Conservation (phyloP, 2,888 invertebrate species). For the Empis livida region DNA sequence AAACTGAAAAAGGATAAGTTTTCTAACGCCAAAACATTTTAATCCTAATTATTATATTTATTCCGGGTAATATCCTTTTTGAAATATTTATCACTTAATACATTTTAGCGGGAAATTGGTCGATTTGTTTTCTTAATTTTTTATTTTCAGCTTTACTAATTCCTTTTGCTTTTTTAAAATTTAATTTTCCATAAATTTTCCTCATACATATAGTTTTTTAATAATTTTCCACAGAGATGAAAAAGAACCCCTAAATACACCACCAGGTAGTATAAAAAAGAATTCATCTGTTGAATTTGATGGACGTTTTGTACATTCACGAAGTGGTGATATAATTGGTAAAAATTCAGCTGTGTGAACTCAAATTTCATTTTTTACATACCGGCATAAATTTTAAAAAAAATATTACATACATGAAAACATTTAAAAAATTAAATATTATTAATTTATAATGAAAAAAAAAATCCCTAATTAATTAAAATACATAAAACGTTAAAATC, state of each 20-base stretch:
- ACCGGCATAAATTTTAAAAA: background rate
- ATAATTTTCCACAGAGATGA: conserved; percentile 47
- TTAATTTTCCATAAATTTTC: conserved; percentile 6
- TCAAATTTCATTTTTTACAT: background rate
- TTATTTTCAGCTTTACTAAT: background rate
- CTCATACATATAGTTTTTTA: background rate
- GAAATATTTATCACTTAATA: too few relatives aligned
- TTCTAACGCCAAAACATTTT: too few relatives aligned
- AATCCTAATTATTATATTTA: too few relatives aligned
- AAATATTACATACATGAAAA: background rate
- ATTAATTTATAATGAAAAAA: too few relatives aligned
- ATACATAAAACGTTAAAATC: too few relatives aligned
- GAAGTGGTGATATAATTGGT: conserved; percentile 72
- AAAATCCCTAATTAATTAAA: too few relatives aligned
- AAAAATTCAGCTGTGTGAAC: conserved; percentile 73
- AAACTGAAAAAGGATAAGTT: too few relatives aligned
- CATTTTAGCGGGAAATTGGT: too few relatives aligned
- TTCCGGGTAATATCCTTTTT: too few relatives aligned
- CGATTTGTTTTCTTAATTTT: conserved; percentile 7
- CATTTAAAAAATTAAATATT: background rate
- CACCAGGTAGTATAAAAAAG: conserved; percentile 51
- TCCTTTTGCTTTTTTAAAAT: conserved; percentile 1
- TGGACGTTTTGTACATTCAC: conserved; percentile 67
- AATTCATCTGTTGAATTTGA: conserved; percentile 73
- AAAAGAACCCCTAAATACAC: conserved; percentile 58